A percentile compares a stretch with the other conserved stretches of the same genome.
Evolutionary conservation across 2,888 invertebrate genomes (phyloP).

Genomic region (Folsomia candida): DNA sequence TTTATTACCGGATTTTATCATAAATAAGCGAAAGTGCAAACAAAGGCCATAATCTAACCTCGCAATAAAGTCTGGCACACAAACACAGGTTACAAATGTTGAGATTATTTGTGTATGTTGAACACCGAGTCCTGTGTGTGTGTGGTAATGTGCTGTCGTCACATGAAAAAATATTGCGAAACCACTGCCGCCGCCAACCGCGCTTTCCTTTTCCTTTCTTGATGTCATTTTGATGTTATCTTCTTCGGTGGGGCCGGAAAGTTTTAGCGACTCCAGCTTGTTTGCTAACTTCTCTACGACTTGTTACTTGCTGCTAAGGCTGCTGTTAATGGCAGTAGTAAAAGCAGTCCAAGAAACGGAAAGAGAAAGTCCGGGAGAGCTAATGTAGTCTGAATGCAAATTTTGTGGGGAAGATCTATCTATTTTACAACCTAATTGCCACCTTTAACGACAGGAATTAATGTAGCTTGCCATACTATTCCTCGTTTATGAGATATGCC

Average conservation of each 20-base stretch:
- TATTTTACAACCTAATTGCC: constrained; percentile 39
- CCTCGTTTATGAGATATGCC: constrained; percentile 15
- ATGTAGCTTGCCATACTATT: constrained; percentile 19
- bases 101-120: too few species aligned
- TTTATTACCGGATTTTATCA: neutral
- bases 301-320: neutral
- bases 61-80: neutral
- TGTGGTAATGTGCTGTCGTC: neutral
- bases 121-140: too few species aligned
- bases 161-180: neutral
- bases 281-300: neutral
- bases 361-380: constrained; percentile 5
- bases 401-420: constrained; percentile 27
- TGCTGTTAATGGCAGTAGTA: neutral
- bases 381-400: constrained; percentile 24
- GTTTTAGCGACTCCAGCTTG: neutral
- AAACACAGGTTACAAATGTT: too few species aligned
- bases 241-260: neutral
- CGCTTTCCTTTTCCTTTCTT: neutral
- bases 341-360: neutral
- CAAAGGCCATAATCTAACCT: neutral
- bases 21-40: neutral
- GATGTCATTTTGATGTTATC: neutral
- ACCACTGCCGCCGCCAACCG: neutral
- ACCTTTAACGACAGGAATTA: constrained; percentile 30